Evolutionary conservation across 2,797 vertebrate species (phyloP).

Genomic region (Glyptemys insculpta): DNA sequence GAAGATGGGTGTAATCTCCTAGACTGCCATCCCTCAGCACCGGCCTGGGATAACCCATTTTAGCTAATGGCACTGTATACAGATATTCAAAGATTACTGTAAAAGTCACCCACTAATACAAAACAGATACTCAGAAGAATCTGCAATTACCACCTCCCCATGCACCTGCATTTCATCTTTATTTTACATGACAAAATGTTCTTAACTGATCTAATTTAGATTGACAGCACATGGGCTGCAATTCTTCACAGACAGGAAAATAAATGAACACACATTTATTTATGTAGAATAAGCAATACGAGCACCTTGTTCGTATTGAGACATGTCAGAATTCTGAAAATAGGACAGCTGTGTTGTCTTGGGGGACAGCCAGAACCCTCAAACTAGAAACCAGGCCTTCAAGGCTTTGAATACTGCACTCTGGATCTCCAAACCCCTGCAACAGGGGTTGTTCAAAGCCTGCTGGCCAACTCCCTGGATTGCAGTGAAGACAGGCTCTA

Average conservation of each 20-base stretch:
- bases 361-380: background rate
- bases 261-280: constrained; percentile 48
- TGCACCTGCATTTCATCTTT: constrained; percentile 37
- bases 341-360: background rate
- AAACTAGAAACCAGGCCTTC: fast-evolving
- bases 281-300: background rate
- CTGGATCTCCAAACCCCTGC: background rate
- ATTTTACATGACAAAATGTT: constrained; percentile 58
- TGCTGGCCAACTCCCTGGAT: background rate
- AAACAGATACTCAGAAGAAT: constrained; percentile 47
- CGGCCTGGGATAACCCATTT: background rate
- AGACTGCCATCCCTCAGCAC: background rate
- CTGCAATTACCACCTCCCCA: constrained; percentile 49
- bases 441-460: fast-evolving
- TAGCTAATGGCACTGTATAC: background rate
- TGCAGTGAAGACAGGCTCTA: fast-evolving
- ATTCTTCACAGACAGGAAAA: constrained; percentile 31
- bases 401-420: background rate
- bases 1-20: background rate
- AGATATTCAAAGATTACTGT: background rate
- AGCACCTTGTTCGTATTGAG: background rate
- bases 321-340: background rate
- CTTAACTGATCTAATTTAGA: constrained; percentile 61
- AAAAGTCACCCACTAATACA: constrained; percentile 11
- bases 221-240: constrained; percentile 49